These are phyloP conservation scores for Proisotoma minuta DNA, from an alignment of 2,888 invertebrate species.

Conservation along the genomic window DNA sequence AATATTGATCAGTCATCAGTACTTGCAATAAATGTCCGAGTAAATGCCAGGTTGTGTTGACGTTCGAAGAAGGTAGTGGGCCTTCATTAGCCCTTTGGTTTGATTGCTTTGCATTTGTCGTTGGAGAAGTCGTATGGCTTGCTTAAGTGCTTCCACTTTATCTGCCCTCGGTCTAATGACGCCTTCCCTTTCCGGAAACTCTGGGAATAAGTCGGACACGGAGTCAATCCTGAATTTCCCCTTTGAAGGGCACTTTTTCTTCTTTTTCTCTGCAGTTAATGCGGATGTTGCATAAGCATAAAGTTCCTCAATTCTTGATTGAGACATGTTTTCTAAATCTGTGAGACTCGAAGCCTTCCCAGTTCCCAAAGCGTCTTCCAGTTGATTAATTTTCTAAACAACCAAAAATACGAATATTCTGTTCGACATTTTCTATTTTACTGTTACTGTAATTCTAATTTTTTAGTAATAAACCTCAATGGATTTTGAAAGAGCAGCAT, in stretches of 20 bases:
- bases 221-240: conserved; percentile 10
- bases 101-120: conserved; percentile 16
- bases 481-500: conserved; percentile 23
- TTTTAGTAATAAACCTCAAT: conserved; percentile 23
- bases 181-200: conserved; percentile 22
- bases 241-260: not conserved
- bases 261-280: not conserved
- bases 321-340: conserved; percentile 26
- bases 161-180: conserved; percentile 23
- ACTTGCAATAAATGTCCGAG: conserved; percentile 41
- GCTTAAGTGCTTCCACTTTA: conserved; percentile 34
- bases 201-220: conserved; percentile 26
- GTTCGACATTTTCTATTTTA: too few species aligned
- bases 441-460: too few species aligned
- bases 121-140: conserved; percentile 34
- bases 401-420: too few species aligned
- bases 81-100: conserved; percentile 18
- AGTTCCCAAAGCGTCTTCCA: not conserved
- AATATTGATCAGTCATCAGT: too few species aligned
- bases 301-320: conserved; percentile 28
- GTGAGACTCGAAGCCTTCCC: conserved; percentile 18
- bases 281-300: conserved; percentile 14
- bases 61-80: conserved; percentile 29
- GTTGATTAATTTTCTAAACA: too few species aligned
- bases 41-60: conserved; percentile 27